Conservation (phyloP, 1,140 invertebrate genomes). For the Littorina saxatilis region DNA sequence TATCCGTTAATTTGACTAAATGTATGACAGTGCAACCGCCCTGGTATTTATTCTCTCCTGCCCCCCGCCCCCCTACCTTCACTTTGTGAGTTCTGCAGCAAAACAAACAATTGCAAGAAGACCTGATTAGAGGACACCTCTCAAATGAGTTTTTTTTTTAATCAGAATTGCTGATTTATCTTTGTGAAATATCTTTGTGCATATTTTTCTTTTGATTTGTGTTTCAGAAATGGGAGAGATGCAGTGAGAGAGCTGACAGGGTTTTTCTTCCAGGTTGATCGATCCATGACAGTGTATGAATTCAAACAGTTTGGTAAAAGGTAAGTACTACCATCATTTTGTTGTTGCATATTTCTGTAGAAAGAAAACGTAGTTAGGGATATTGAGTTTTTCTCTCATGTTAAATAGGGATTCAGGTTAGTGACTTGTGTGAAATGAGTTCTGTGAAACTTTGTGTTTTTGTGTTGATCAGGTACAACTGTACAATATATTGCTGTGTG, state of each 20-base stretch:
- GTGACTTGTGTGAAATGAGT: neutral
- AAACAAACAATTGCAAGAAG: no score
- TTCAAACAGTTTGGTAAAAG: constrained; percentile 74
- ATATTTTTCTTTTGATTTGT: no score
- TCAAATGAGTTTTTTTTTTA: no score
- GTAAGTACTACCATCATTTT: constrained; percentile 50
- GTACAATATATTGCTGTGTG: neutral
- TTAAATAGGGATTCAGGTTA: no score
- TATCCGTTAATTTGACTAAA: no score
- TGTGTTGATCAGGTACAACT: no score
- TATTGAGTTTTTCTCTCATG: neutral
- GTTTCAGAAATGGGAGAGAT: constrained; percentile 71
- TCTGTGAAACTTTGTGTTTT: neutral
- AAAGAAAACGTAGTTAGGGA: neutral
- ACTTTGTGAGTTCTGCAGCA: no score
- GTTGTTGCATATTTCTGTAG: no score
- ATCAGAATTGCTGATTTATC: neutral
- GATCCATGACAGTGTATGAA: constrained; percentile 73
- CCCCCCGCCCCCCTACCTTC: no score
- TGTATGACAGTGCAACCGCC: no score
- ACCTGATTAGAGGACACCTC: no score
- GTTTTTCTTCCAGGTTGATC: constrained; percentile 72
- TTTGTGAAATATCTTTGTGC: neutral
- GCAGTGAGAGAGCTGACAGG: constrained; percentile 72
- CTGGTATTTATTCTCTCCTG: no score